Evolutionary conservation across 2,113 vertebrate genomes (phyloP), one percentile per base, ranked within the genome.

Genomic region (Tupaia chinensis): DNA sequence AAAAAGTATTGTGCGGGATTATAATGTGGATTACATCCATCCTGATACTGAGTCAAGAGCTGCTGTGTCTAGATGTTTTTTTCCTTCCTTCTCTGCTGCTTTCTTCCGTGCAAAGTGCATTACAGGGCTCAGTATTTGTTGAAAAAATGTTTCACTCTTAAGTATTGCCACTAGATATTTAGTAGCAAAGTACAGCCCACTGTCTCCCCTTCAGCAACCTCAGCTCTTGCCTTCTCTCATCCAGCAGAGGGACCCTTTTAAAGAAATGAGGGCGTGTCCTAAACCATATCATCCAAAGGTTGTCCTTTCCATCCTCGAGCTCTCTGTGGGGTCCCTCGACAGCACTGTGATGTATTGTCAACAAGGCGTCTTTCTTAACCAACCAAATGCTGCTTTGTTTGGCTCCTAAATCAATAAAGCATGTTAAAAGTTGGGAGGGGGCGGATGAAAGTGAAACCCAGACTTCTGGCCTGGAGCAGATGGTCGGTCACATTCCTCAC

Each of bases 401-500:
- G 44, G 44, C 44, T 44, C 44, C 44, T 44, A 44, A 44, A 44
- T 44, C 44, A 44, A 44, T 44, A 44, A 44, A 44, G 44, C 44
- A 44, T 44, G 44, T 44, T 44, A 44, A 44, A 44, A 44, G 44
- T 44, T 44, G 44, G 44, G 44, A 5, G 44, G 44, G 44, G 44
- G 44, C 3, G 44, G 44, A 44, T 58, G 34, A 22, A 3, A 54
- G 44, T 66, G 80, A 27, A 70, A 58, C 34, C 20, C 34, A 22
- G 27, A 27, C 7, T 9, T 1, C 22, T 72, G 68, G 9, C 29
- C 13, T 11, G 25, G 10, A 0, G 13, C 27, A 13, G 27, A 17
- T 27, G 27, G 20, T 34, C 78, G 78, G 5, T 7, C 20, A 0
- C 0, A 1, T 9, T 68, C 58, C 6, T 0, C 15, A 2, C 6